These are phyloP conservation scores for Leucopsar rothschildi DNA, from an alignment of 2,113 vertebrate species.

Conservation along the genomic window DNA sequence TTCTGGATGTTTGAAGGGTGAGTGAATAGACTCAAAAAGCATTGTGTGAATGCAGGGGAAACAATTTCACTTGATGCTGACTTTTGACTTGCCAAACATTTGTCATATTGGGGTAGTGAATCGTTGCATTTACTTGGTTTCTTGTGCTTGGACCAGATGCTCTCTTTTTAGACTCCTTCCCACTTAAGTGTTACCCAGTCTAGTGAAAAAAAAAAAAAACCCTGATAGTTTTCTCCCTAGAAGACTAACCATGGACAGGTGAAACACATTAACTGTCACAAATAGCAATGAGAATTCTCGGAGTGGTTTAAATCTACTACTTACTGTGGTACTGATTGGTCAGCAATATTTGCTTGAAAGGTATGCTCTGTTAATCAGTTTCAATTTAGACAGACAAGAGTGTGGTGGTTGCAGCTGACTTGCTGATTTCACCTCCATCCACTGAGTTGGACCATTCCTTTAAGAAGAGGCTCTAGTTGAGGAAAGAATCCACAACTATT, in stretches of 20 bases:
- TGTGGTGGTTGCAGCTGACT: background rate
- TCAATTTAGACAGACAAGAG: background rate
- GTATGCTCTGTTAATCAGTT: background rate
- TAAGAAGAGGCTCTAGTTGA: background rate
- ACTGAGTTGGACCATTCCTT: background rate
- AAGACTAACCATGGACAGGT: background rate
- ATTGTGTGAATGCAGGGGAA: background rate
- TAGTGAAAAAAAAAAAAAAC: background rate
- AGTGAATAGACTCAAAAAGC: background rate
- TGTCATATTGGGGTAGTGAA: background rate
- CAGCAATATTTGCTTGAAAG: background rate
- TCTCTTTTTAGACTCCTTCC: background rate
- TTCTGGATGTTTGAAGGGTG: background rate
- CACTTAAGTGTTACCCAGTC: background rate
- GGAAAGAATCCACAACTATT: background rate
- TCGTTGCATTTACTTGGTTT: background rate
- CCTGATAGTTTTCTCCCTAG: background rate
- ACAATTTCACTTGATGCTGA: background rate
- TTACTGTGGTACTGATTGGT: background rate
- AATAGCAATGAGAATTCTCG: background rate
- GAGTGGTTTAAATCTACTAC: background rate
- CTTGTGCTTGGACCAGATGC: background rate
- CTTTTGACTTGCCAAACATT: background rate
- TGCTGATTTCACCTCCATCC: background rate
- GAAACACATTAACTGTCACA: background rate